Evolutionary conservation across 2,888 invertebrate genomes (phyloP).

Genomic region (Chromoteleia sp.): DNA sequence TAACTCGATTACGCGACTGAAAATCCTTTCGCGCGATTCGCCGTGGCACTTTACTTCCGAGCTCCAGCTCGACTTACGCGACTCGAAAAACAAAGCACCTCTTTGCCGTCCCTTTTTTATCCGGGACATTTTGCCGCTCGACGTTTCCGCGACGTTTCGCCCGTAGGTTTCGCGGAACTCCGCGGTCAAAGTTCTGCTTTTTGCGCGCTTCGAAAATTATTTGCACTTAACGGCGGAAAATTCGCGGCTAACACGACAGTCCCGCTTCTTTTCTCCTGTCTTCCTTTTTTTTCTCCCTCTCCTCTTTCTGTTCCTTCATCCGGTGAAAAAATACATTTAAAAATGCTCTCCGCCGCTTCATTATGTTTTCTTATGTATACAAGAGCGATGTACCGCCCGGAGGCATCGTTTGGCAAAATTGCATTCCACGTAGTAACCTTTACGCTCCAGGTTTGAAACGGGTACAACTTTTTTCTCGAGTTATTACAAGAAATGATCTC

Average conservation of each 20-base stretch:
- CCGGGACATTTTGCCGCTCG: no score
- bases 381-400: constrained; percentile 56
- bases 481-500: constrained; percentile 65
- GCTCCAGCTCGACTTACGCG: no score
- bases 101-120: no score
- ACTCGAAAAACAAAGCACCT: no score
- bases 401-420: constrained; percentile 67
- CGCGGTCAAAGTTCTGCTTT: constrained; percentile 20
- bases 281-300: background rate
- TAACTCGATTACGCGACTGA: constrained; percentile 39
- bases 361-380: constrained; percentile 62
- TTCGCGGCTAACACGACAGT: constrained; percentile 6
- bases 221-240: constrained; percentile 39
- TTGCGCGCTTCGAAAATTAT: constrained; percentile 19
- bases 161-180: background rate
- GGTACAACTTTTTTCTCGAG: constrained; percentile 55
- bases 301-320: background rate
- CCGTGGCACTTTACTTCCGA: background rate
- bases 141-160: background rate
- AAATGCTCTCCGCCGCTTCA: constrained; percentile 47
- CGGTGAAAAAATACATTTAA: constrained; percentile 20
- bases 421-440: constrained; percentile 62
- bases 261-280: background rate
- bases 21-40: constrained; percentile 28
- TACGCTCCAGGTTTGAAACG: constrained; percentile 41